Evolutionary conservation across 64 coral and sea anemone genomes (phyloP).

Genomic region (Platygyra sinensis): DNA sequence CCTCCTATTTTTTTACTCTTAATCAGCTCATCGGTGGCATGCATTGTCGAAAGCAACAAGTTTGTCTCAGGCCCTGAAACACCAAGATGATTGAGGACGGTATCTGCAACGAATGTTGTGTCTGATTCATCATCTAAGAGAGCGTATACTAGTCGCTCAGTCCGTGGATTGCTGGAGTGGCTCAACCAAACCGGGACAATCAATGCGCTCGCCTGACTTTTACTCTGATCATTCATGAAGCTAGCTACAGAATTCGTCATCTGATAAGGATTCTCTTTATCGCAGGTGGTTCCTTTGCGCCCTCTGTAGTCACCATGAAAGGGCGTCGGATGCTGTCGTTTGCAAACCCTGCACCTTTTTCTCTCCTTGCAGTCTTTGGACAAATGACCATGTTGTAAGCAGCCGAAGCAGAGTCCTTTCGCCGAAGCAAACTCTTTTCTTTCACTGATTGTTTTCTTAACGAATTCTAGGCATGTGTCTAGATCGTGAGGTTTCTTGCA

Average conservation of each 20-base stretch:
- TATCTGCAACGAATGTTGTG: conserved; percentile 44
- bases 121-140: conserved; percentile 76
- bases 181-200: conserved; percentile 72
- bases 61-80: conserved; percentile 44
- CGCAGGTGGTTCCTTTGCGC: no score
- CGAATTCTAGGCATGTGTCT: conserved; percentile 43
- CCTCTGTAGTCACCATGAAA: conserved; percentile 82
- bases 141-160: conserved; percentile 49
- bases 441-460: conserved; percentile 27
- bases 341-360: conserved; percentile 51
- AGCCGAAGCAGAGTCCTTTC: conserved; percentile 65
- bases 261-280: no score
- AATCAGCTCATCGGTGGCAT: conserved; percentile 54
- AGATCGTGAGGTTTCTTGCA: conserved; percentile 20
- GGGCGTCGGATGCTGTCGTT: conserved; percentile 45
- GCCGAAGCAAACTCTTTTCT: conserved; percentile 59
- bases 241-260: no score
- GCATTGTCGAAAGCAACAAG: conserved; percentile 68
- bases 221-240: no score
- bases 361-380: conserved; percentile 64
- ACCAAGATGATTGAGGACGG: conserved; percentile 14
- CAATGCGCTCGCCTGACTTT: conserved; percentile 45
- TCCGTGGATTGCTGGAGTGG: conserved; percentile 4
- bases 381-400: conserved; percentile 52
- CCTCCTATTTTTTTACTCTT: conserved; percentile 46